phyloP scores from a whole-genome alignment of 1,140 invertebrate genomes.

The Drosophila sturtevanti region DNA sequence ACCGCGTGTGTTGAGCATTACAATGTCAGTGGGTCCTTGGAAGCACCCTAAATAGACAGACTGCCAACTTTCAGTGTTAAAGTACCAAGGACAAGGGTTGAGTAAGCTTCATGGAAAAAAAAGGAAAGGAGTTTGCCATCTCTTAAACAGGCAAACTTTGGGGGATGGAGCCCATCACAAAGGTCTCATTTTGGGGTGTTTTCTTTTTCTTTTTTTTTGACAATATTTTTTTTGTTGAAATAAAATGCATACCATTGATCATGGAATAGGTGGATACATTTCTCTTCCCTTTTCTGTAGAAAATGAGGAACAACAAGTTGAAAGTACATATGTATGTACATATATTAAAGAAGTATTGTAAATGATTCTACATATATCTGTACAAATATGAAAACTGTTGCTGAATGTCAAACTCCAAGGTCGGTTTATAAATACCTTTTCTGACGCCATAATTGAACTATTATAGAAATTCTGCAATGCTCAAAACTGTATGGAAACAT shows the following conservation, averaged over 20 bases:
- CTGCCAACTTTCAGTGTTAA: conserved; percentile 26
- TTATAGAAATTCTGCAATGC: too few relatives aligned
- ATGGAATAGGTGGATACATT: neutral
- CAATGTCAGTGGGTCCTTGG: conserved; percentile 78
- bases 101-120: conserved; percentile 23
- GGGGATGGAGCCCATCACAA: conserved; percentile 30
- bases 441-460: neutral
- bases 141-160: conserved; percentile 4
- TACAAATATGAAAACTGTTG: neutral
- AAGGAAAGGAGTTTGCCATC: neutral
- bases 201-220: neutral
- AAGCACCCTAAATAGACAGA: conserved; percentile 60
- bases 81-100: conserved; percentile 72
- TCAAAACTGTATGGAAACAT: too few relatives aligned
- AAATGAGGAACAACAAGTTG: neutral
- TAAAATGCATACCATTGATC: neutral
- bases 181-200: neutral
- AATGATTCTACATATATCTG: neutral
- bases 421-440: neutral
- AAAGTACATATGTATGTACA: neutral
- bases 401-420: neutral
- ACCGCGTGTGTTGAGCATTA: conserved; percentile 60
- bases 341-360: neutral
- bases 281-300: neutral
- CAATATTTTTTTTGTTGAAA: neutral